These are phyloP conservation scores for Chrysolina americana DNA, from an alignment of 2,888 invertebrate genomes.

Conservation along the genomic window DNA sequence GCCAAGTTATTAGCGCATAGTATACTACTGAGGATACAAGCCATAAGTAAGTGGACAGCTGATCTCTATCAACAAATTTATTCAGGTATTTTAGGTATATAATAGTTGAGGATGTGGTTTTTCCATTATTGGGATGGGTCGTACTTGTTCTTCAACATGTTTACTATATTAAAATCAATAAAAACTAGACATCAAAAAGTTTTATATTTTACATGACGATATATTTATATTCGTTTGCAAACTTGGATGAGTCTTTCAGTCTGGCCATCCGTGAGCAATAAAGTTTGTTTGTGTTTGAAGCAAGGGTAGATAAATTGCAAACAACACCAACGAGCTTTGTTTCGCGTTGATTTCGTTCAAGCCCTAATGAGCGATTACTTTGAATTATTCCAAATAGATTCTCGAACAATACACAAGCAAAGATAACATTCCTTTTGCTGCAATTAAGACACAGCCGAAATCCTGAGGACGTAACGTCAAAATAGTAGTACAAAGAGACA, in stretches of 20 bases:
- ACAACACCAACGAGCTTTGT: background rate
- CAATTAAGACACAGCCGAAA: background rate
- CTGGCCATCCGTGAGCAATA: background rate
- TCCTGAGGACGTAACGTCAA: background rate
- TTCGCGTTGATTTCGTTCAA: background rate
- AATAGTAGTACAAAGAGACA: constrained; percentile 2
- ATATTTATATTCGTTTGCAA: background rate
- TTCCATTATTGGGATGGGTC: too few species aligned
- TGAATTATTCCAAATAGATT: background rate
- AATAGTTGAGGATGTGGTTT: too few species aligned
- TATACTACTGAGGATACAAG: too few species aligned
- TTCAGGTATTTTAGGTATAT: too few species aligned
- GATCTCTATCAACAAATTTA: too few species aligned
- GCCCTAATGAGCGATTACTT: background rate
- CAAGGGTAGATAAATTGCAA: background rate
- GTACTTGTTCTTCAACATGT: too few species aligned
- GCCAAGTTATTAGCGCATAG: too few species aligned
- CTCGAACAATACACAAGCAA: background rate
- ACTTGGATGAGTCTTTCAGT: background rate
- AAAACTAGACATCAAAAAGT: too few species aligned
- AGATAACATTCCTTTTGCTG: background rate
- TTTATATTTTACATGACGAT: too few species aligned
- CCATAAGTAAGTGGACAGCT: too few species aligned
- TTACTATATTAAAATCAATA: too few species aligned
- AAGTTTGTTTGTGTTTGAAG: background rate